Conservation (phyloP, 37 sponge, comb jelly and placozoan genomes). For the Cliona cf. orientalis region DNA sequence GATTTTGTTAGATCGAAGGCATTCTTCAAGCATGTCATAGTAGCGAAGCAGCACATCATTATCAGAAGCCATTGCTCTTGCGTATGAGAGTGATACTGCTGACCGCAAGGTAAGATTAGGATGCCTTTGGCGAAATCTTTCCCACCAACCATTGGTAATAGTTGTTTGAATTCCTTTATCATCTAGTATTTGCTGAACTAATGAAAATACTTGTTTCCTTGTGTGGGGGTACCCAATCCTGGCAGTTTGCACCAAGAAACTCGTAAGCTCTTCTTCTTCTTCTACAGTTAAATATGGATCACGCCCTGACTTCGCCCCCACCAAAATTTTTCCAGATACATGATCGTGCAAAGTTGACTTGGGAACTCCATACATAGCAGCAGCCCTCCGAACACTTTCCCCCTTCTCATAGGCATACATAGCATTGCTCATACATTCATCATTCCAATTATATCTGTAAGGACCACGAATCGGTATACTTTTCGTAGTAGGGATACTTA, state of each 20-base stretch:
- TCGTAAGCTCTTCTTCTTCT: constrained; percentile 16
- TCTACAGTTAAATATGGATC: constrained; percentile 4
- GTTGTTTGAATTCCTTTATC: too few species aligned
- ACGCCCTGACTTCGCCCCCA: not conserved
- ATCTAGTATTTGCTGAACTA: constrained; percentile 5
- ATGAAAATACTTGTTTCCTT: not conserved
- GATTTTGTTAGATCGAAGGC: not conserved
- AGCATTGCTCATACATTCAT: too few species aligned
- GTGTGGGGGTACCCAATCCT: constrained; percentile 23
- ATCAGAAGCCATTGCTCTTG: too few species aligned
- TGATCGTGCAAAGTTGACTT: not conserved
- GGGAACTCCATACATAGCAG: not conserved
- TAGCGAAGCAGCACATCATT: not conserved
- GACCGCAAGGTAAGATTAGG: not conserved
- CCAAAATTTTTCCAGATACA: not conserved
- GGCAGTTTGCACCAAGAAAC: not conserved
- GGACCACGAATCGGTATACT: too few species aligned
- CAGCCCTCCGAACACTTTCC: not conserved
- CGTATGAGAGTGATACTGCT: not conserved
- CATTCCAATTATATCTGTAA: too few species aligned
- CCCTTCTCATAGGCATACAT: too few species aligned
- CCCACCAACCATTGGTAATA: constrained; percentile 1
- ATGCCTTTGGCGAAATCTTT: not conserved
- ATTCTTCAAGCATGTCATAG: not conserved
- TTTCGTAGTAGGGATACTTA: too few species aligned